These are phyloP conservation scores for Kobus ellipsiprymnus DNA, from an alignment of 2,113 vertebrate genomes.

Conservation along the genomic window DNA sequence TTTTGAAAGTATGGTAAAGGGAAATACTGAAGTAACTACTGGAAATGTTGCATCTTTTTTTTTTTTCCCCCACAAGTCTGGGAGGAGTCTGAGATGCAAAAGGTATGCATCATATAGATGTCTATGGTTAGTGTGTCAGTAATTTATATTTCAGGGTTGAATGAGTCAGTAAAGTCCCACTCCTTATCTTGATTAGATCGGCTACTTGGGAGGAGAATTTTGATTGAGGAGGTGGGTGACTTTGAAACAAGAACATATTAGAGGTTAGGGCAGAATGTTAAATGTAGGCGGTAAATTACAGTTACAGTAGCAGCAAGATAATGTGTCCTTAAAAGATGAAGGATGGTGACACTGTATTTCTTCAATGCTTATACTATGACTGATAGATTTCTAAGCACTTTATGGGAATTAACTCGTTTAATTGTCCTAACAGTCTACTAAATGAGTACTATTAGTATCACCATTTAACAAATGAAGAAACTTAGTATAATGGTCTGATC, in stretches of 20 bases:
- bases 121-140: not conserved
- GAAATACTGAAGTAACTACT: not conserved
- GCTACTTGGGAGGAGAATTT: not conserved
- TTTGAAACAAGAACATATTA: constrained; percentile 1
- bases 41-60: not conserved
- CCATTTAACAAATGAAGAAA: not conserved
- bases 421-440: not conserved
- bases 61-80: not conserved
- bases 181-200: not conserved
- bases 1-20: not conserved
- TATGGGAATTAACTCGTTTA: not conserved
- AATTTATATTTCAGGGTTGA: not conserved
- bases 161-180: not conserved
- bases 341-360: not conserved
- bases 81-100: not conserved
- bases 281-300: not conserved
- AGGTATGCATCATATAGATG: not conserved
- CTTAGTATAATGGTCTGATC: not conserved
- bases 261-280: not conserved
- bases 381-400: not conserved
- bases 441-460: not conserved
- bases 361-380: not conserved
- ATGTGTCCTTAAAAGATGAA: not conserved
- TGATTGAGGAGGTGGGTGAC: not conserved
- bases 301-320: not conserved